Base-by-base conservation (phyloP, 2,797 vertebrate genomes). In the Botia kubotai region DNA sequence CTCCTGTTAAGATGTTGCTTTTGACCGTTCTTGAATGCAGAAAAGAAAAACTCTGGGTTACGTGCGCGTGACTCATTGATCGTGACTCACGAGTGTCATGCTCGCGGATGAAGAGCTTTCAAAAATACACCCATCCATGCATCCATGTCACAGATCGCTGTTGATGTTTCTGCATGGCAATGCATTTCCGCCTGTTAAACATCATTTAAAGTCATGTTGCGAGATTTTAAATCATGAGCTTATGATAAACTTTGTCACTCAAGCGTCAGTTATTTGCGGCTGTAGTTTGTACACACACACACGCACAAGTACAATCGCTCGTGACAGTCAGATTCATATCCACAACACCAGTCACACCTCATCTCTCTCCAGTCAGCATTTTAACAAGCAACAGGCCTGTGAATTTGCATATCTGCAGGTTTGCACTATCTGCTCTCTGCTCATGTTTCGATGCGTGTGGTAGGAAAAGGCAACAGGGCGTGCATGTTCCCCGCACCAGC, bases 1-100 rank as follows among this genome's bases (percentile, higher is more conserved):
- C 62, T 76, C 48, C 66, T 76, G 60, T 76, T 76, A 69, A 69
- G 19, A 57, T 46, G 10, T 46, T 43, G 48, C 14, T 26, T 39
- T 29, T 46, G 16, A 55, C 43, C 52, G 29, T 68, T 68, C 36
- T 68, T 77, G 17, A 21, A 77, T 48, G 57, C 36, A 21, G 19
- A 58, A 46, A 77, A 46, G 52, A 17, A 2, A 55, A 76, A 2
- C 17, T 6, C 4, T 52, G 67, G 12, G 66, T 70, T 72, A 17
- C 52, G n/a, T 66, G 14, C 23, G 52, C 13, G 65, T 86, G 82
- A 84, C 67, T 87, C 83, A 84, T 70, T 65, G 75, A 66, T 76
- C 80, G 60, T 86, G 85, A 78, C 66, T 83, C 63, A 83, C 69
- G 57, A 66, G 73, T 72, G 75, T 58, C 57, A 78, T 72, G 73